phyloP scores from a whole-genome alignment of 2,797 vertebrate genomes.

The Eulemur mongoz region DNA sequence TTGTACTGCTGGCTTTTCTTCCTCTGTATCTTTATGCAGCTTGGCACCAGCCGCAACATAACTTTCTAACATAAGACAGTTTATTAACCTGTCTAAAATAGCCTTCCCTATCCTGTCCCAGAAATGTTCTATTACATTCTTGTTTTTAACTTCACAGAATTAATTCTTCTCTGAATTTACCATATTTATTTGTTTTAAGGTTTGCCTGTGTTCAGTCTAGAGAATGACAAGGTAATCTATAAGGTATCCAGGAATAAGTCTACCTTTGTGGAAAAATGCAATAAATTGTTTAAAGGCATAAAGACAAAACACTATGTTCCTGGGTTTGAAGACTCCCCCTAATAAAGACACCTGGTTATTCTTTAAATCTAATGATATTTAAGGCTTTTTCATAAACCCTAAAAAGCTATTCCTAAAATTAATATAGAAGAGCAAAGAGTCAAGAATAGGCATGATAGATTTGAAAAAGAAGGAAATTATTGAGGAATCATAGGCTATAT shows the following conservation, averaged over 20 bases:
- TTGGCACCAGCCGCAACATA: not conserved
- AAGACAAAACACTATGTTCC: not conserved
- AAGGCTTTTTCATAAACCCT: not conserved
- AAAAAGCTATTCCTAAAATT: not conserved
- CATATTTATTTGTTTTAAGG: not conserved
- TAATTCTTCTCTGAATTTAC: not conserved
- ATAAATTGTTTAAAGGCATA: not conserved
- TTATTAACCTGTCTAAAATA: slow-evolving; percentile 36
- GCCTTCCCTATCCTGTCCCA: not conserved
- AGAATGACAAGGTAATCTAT: not conserved
- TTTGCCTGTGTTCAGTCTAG: not conserved
- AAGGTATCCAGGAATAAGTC: not conserved
- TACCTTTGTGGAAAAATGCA: not conserved
- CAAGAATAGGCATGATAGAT: not conserved
- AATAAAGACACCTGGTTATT: not conserved
- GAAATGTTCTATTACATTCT: not conserved
- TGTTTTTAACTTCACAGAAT: not conserved
- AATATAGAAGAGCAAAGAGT: not conserved
- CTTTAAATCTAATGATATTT: not conserved
- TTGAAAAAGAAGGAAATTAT: not conserved
- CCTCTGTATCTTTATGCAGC: not conserved
- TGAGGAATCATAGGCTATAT: not conserved
- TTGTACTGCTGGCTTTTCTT: not conserved
- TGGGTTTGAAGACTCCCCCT: not conserved
- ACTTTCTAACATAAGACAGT: not conserved